Evolutionary conservation across 2,797 vertebrate genomes (phyloP), one percentile per base, ranked within the genome.

Genomic region (Petrocephalus schoutedeni): DNA sequence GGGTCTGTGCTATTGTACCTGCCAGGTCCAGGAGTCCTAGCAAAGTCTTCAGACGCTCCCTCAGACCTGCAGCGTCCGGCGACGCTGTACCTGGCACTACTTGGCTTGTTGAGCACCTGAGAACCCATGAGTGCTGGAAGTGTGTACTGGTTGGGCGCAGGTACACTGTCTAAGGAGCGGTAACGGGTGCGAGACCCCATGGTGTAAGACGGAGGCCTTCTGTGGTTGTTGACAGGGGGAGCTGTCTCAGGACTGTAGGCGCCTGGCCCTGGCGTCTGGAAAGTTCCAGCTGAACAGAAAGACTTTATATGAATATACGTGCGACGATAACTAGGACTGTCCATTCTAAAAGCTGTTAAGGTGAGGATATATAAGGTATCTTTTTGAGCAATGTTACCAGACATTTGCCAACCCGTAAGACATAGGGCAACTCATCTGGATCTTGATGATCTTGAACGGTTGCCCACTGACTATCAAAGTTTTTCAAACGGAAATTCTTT

Each of bases 201-300:
- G 45, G 96, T 96, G 93, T 95, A 97, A n/a, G 96, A 95, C 0
- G 97, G 97, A 0, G 96, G 91, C 6, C 92, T 95, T 77, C 82
- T 92, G 0, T 97, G 96, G 56, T 89, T 74, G 21, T 93, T 96
- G n/a, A 94, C 9, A 0, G 94, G 95, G 0, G 95, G 95, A 0
- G 91, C 96, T 86, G 94, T 96, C 92, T 97, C 97, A 0, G 96
- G 97, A 89, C 95, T 97, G 93, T 98, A 98, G 83, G 96, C 87
- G 1, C 97, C 97, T 0, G 97, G 97, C 0, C 97, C 97, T 0
- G 97, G 97, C 0, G 96, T 95, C 89, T 95, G 93, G 45, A 92
- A 94, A 23, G 64, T 32, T 14, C 90, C 92, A 9, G 21, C 95
- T 95, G 88, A 89, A 90, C 64, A 3, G 83, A 2, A 14, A 5